These are phyloP conservation scores for Sinocyclocheilus grahami DNA, from an alignment of 2,113 vertebrate genomes.

Conservation along the genomic window DNA sequence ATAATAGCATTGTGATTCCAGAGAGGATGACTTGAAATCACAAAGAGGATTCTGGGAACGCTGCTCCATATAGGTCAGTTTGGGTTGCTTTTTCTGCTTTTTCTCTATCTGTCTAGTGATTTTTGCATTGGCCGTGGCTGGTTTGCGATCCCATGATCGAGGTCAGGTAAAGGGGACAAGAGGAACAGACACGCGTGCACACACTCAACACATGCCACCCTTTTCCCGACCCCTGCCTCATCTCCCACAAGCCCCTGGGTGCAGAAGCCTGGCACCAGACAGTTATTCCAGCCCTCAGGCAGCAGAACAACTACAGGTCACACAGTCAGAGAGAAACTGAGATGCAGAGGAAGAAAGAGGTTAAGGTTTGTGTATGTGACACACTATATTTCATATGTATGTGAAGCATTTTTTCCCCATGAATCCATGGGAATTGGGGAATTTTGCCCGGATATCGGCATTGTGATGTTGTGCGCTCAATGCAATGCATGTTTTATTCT, in stretches of 20 bases:
- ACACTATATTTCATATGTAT: conserved; percentile 1
- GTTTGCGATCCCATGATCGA: conserved; percentile 45
- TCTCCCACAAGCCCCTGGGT: conserved; percentile 75
- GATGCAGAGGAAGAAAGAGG: conserved; percentile 35
- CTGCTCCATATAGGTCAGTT: not conserved
- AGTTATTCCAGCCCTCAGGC: conserved; percentile 77
- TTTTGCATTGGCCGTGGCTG: conserved; percentile 19
- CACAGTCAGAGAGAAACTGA: conserved; percentile 42
- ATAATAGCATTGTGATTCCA: conserved; percentile 11
- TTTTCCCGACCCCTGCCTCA: conserved; percentile 72
- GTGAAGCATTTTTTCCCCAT: not conserved
- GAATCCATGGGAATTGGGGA: no score
- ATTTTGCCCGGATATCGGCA: not conserved
- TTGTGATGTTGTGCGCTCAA: not conserved
- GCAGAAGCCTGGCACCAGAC: conserved; percentile 80
- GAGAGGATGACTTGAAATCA: not conserved
- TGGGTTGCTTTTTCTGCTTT: not conserved
- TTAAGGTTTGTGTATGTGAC: conserved; percentile 19
- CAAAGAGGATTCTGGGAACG: conserved; percentile 42
- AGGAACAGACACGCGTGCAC: conserved; percentile 32
- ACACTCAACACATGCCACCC: conserved; percentile 37
- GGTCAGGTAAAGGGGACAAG: conserved; percentile 48
- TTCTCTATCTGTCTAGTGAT: conserved; percentile 24
- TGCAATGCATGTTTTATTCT: not conserved
- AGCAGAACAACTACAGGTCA: conserved; percentile 71